phyloP scores from a whole-genome alignment of 1,140 invertebrate genomes.

The Diabrotica virgifera region DNA sequence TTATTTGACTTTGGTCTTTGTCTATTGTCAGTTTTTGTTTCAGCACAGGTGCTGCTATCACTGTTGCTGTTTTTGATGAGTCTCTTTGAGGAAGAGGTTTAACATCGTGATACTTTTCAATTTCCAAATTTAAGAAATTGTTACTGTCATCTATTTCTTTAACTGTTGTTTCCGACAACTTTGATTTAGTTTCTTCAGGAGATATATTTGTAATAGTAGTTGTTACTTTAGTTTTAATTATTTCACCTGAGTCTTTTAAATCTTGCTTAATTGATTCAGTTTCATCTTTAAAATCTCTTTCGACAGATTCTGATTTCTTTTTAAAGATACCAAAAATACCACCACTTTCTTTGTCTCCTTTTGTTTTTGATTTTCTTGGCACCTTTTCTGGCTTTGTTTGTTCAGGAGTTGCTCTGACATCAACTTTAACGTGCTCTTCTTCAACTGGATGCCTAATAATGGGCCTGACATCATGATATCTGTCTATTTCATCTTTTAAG shows the following conservation, averaged over 20 bases:
- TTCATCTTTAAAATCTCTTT: background rate
- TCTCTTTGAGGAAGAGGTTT: background rate
- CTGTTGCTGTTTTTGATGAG: background rate
- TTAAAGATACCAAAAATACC: constrained; percentile 23
- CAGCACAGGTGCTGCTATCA: background rate
- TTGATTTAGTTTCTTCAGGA: constrained; percentile 2
- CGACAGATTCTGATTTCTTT: constrained; percentile 8
- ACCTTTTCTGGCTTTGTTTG: background rate
- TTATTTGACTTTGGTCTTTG: too few species aligned
- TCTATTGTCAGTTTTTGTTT: too few species aligned
- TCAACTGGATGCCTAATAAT: too few species aligned
- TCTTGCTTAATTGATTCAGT: background rate
- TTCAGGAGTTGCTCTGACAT: background rate
- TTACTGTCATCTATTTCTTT: constrained; percentile 15
- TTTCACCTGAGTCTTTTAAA: too few species aligned
- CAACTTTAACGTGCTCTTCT: too few species aligned
- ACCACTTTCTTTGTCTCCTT: constrained; percentile 14
- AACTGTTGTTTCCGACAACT: constrained; percentile 14
- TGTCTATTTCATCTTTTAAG: constrained; percentile 23
- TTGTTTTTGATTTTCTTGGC: background rate
- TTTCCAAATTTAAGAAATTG: constrained; percentile 26
- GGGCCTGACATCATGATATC: constrained; percentile 22
- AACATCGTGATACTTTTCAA: constrained; percentile 28
- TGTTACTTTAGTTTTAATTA: too few species aligned
- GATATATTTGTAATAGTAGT: background rate